Evolutionary conservation across 1,140 invertebrate species (phyloP).

Genomic region (Teleopsis dalmanni): DNA sequence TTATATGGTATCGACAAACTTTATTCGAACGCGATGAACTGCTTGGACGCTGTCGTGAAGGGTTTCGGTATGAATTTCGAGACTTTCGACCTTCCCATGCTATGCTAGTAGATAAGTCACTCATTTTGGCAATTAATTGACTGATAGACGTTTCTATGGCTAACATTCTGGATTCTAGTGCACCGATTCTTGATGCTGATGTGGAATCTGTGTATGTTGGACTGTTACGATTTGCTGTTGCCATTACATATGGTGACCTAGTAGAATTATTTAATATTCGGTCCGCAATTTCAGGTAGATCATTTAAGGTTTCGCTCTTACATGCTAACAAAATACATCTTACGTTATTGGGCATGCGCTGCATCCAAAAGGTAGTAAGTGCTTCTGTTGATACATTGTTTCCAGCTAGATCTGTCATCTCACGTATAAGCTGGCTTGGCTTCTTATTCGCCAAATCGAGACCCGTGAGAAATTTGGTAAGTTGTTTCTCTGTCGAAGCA

Average conservation of each 20-base stretch:
- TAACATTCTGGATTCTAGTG: slow-evolving; percentile 46
- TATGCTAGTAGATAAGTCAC: not conserved
- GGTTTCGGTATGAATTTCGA: not conserved
- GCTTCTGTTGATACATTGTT: not conserved
- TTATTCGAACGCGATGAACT: not conserved
- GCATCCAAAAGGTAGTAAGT: not conserved
- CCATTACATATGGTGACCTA: slow-evolving; percentile 35
- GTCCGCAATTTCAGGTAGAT: slow-evolving; percentile 26
- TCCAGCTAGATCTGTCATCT: not conserved
- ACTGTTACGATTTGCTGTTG: slow-evolving; percentile 18
- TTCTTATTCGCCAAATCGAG: not conserved
- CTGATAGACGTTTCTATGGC: slow-evolving; percentile 42
- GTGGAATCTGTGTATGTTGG: not conserved
- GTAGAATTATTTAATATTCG: slow-evolving; percentile 42
- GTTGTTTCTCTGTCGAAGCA: not conserved
- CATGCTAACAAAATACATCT: slow-evolving; percentile 25
- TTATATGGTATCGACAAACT: not conserved
- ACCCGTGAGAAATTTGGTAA: not conserved
- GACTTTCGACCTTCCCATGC: not conserved
- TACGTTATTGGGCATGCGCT: not conserved
- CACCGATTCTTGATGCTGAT: slow-evolving; percentile 7
- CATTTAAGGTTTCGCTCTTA: slow-evolving; percentile 22
- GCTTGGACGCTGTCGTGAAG: not conserved
- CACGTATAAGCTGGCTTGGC: not conserved
- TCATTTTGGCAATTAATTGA: slow-evolving; percentile 30